Percentiles rank a stretch among this genome's conserved stretches.
These are phyloP conservation scores for Lasioglossum vierecki DNA, from an alignment of 2,888 invertebrate species.

Conservation along the genomic window DNA sequence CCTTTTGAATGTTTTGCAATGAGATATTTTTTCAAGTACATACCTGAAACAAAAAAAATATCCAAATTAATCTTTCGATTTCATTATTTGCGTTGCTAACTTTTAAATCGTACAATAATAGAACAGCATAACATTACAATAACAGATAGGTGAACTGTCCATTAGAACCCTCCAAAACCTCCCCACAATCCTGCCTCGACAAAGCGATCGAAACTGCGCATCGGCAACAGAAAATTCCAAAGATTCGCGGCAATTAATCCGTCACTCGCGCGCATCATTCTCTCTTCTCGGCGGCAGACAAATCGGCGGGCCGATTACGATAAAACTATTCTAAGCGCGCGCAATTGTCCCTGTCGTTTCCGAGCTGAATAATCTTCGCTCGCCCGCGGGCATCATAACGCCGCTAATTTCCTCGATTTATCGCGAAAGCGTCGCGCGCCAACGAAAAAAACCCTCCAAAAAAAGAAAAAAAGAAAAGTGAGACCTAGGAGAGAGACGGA, in stretches of 20 bases:
- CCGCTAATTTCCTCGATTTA: constrained; percentile 28
- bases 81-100: background rate
- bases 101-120: background rate
- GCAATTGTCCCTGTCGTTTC: constrained; percentile 14
- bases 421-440: constrained; percentile 7
- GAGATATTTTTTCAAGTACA: background rate
- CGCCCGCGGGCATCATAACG: background rate
- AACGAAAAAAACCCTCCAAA: background rate
- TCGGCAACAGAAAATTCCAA: background rate
- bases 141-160: background rate
- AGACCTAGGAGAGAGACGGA: constrained; percentile 19
- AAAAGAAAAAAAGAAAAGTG: background rate
- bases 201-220: background rate
- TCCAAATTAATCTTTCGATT: background rate
- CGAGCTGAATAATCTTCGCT: constrained; percentile 8
- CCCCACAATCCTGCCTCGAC: background rate
- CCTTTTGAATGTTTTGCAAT: background rate
- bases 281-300: background rate
- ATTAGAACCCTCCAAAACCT: background rate
- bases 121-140: background rate
- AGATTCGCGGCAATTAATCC: background rate
- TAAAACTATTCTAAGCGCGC: constrained; percentile 19
- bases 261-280: background rate
- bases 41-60: background rate
- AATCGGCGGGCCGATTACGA: constrained; percentile 13